Conservation (phyloP, 2,888 invertebrate species). For the Encarsia formosa region DNA sequence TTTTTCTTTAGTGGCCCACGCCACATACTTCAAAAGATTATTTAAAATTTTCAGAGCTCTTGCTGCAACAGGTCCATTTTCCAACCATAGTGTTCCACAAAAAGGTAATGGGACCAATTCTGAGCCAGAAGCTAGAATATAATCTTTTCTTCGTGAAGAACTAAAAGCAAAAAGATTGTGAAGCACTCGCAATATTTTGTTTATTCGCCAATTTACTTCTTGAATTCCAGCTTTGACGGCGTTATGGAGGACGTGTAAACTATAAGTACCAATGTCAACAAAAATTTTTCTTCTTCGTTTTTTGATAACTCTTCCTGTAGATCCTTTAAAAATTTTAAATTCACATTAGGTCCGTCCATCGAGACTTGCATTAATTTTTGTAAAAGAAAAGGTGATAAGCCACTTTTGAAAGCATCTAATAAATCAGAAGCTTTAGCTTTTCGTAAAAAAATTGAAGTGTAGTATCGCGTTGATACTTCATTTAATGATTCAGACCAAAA, state of each 20-base stretch:
- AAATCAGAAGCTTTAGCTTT: constrained; percentile 24
- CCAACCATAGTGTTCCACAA: not conserved
- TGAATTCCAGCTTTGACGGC: not conserved
- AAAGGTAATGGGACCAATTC: not conserved
- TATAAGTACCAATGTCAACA: not conserved
- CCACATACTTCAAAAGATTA: too few species aligned
- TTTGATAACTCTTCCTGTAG: not conserved
- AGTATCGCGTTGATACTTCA: not conserved
- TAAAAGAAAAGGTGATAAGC: not conserved
- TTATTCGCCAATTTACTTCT: not conserved
- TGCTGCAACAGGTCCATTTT: not conserved
- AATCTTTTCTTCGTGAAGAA: not conserved
- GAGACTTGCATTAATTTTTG: not conserved
- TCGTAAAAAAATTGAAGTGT: not conserved
- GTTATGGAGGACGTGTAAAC: not conserved
- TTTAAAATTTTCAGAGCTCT: not conserved
- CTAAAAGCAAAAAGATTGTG: not conserved
- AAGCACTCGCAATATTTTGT: not conserved
- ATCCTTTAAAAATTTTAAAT: not conserved
- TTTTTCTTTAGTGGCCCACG: too few species aligned
- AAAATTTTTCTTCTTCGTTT: not conserved
- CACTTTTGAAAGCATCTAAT: constrained; percentile 11
- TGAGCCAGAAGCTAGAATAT: not conserved
- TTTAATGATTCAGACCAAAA: not conserved
- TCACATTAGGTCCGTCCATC: constrained; percentile 2